These are phyloP conservation scores for Ceuthmochares aereus DNA, from an alignment of 2,113 vertebrate genomes.

Conservation along the genomic window DNA sequence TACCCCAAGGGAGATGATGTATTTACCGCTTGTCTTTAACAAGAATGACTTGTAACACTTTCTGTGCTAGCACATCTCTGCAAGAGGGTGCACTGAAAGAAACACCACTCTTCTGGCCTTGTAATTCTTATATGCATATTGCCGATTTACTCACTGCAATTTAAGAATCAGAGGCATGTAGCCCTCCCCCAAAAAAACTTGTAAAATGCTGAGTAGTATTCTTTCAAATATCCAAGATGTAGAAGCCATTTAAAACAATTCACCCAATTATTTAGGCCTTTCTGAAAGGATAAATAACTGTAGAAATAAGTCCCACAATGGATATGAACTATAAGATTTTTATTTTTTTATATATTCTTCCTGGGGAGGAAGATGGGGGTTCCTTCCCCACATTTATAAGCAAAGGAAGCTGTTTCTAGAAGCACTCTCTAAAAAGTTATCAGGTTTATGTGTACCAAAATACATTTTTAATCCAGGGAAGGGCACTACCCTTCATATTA, in stretches of 20 bases:
- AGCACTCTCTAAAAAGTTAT: neutral
- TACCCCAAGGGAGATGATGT: rapidly evolving
- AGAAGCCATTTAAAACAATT: neutral
- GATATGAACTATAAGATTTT: neutral
- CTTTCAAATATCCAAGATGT: neutral
- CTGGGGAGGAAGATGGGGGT: neutral
- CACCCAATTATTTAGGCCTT: neutral
- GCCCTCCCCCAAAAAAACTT: neutral
- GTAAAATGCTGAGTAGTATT: neutral
- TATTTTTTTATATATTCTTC: neutral
- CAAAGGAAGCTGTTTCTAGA: neutral
- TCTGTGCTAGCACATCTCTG: neutral
- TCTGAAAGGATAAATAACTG: neutral
- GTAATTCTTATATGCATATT: neutral
- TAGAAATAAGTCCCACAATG: neutral
- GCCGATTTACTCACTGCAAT: neutral
- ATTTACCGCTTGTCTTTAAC: neutral
- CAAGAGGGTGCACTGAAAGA: neutral
- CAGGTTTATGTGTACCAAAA: neutral
- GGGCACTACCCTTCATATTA: neutral
- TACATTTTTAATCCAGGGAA: neutral
- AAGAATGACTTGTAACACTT: neutral
- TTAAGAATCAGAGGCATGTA: neutral
- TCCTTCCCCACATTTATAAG: neutral
- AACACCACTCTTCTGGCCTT: neutral